Percentiles rank a stretch among this genome's conserved stretches.
These are phyloP conservation scores for Abramis brama DNA, from an alignment of 2,113 vertebrate genomes.

Conservation along the genomic window DNA sequence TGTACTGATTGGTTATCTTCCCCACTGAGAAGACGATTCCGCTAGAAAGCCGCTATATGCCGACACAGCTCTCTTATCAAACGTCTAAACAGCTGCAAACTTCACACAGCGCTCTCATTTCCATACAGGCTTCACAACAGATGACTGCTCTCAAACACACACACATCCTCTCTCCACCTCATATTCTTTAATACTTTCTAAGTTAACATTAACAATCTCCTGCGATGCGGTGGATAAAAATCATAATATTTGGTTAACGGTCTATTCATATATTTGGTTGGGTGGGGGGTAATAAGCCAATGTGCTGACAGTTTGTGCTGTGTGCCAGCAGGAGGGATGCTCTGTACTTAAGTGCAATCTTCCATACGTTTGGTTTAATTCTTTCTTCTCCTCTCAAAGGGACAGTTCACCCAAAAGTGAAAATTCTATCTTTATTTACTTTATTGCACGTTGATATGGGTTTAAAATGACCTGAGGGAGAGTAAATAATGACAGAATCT, in stretches of 20 bases:
- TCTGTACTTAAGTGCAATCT: background rate
- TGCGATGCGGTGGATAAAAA: background rate
- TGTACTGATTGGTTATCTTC: constrained; percentile 17
- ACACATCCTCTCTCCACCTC: constrained; percentile 8
- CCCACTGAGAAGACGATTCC: constrained; percentile 26
- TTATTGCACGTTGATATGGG: background rate
- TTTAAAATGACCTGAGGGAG: background rate
- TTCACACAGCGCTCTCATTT: constrained; percentile 31
- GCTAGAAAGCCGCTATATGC: constrained; percentile 24
- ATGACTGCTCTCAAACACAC: constrained; percentile 43
- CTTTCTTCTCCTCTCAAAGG: background rate
- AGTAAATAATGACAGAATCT: background rate
- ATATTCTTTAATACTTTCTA: constrained; percentile 32
- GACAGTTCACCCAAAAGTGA: background rate
- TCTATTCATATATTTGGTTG: background rate
- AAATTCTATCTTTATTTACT: background rate
- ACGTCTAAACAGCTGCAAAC: constrained; percentile 30
- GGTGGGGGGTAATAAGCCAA: background rate
- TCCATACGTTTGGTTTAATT: background rate
- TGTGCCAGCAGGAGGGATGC: background rate
- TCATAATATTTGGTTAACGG: background rate
- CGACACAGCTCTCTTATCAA: constrained; percentile 39
- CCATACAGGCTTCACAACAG: constrained; percentile 34
- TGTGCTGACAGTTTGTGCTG: background rate
- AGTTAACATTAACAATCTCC: constrained; percentile 30